Base-by-base conservation (phyloP, 2,888 invertebrate genomes). In the Eucera pruinosa region DNA sequence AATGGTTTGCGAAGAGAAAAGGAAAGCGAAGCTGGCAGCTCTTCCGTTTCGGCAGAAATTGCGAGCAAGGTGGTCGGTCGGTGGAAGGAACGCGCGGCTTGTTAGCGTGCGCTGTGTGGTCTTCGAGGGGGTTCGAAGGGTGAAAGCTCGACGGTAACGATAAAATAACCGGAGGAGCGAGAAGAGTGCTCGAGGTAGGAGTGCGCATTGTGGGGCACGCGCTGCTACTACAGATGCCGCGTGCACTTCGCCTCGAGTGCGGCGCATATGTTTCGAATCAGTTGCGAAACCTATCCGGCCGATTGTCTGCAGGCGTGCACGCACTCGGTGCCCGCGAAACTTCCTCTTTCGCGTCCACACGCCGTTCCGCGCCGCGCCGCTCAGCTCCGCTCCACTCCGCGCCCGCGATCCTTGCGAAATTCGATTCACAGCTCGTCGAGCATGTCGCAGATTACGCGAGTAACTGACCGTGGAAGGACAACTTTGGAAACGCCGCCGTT, bases 201-300 rank as follows among this genome's bases (percentile, higher is more conserved):
- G 92, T 89, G 84, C 86, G 89, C 89, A 91, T 92, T 92, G 91
- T 92, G 83, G 81, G 90, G 88, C 91, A 92, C 92, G 91, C 91
- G 92, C 89, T 87, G 82, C 85, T 86, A 91, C 92, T 91, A 91
- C 90, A 91, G 90, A 91, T 89, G 89, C 89, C 85, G 82, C 83
- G 75, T 48, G 74, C 84, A 86, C 89, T 88, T 86, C 80, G 84
- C 77, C 83, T 87, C 84, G 82, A 90, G 89, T 86, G 85, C 73
- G 41, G 67, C 87, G 86, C 90, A 91, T 91, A 91, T 91, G 91
- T 89, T 88, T 87, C 88, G 82, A 89, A 90, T 91, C 90, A 91
- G 89, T 91, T 89, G 86, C 82, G 82, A 85, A 80, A 85, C 82
- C 72, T 80, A 83, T 78, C 78, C 83, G 82, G 74, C 52, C 71